Conservation (phyloP, 2,888 invertebrate species). For the Allacma fusca region DNA sequence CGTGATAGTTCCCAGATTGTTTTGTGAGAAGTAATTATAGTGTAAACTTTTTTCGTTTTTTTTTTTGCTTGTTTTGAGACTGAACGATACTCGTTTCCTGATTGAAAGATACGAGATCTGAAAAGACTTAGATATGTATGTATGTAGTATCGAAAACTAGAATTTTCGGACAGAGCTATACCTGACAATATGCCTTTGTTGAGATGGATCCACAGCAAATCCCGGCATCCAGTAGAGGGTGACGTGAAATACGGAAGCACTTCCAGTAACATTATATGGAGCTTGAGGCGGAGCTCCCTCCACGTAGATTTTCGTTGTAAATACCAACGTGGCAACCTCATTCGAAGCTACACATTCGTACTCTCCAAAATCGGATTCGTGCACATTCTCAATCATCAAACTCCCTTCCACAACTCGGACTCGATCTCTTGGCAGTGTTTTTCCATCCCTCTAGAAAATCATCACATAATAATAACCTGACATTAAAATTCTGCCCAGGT, state of each 20-base stretch:
- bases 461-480: neutral
- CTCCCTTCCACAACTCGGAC: slow-evolving; percentile 84
- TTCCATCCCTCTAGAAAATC: slow-evolving; percentile 75
- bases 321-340: slow-evolving; percentile 93
- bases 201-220: slow-evolving; percentile 65
- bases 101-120: neutral
- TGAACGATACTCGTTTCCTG: no score
- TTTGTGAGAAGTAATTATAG: no score
- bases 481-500: slow-evolving; percentile 16
- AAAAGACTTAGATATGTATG: no score
- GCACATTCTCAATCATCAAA: slow-evolving; percentile 81
- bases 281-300: slow-evolving; percentile 97
- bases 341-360: slow-evolving; percentile 96
- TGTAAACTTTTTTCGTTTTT: no score
- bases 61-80: no score
- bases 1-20: no score
- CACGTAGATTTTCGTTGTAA: slow-evolving; percentile 86
- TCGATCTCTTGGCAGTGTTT: slow-evolving; percentile 80
- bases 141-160: neutral
- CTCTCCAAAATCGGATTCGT: slow-evolving; percentile 87
- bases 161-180: no score
- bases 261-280: slow-evolving; percentile 92
- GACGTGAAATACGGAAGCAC: slow-evolving; percentile 88
- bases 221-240: slow-evolving; percentile 93
- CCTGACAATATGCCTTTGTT: slow-evolving; percentile 95